phyloP scores from a whole-genome alignment of 2,888 invertebrate genomes.

The Yponomeuta cagnagella region DNA sequence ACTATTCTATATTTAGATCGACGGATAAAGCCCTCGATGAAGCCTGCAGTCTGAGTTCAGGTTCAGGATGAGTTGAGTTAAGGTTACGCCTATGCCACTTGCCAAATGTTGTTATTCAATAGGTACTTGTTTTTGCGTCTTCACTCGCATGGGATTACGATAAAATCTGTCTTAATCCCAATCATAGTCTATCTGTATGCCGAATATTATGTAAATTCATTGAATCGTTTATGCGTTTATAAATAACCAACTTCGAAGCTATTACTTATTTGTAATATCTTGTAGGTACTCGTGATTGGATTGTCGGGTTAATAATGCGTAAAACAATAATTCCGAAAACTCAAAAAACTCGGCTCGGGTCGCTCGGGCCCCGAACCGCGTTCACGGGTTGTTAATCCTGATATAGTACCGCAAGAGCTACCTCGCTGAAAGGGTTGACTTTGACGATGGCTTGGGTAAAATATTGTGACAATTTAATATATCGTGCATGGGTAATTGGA shows the following conservation, averaged over 20 bases:
- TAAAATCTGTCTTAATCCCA: too few relatives aligned
- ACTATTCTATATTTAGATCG: background rate
- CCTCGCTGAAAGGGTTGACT: constrained; percentile 62
- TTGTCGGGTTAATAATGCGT: constrained; percentile 72
- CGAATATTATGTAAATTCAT: too few relatives aligned
- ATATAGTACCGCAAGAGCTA: constrained; percentile 53
- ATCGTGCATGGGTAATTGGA: constrained; percentile 15
- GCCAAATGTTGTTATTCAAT: too few relatives aligned
- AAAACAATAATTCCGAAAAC: constrained; percentile 62
- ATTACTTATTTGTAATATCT: constrained; percentile 27
- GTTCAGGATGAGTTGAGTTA: too few relatives aligned
- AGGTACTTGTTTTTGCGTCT: too few relatives aligned
- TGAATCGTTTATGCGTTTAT: too few relatives aligned
- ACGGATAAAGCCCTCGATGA: too few relatives aligned
- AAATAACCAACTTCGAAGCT: too few relatives aligned
- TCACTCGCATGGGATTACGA: too few relatives aligned
- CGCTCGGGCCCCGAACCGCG: constrained; percentile 41
- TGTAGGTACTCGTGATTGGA: constrained; percentile 61
- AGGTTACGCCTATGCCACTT: too few relatives aligned
- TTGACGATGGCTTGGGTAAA: constrained; percentile 41
- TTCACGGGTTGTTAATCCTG: constrained; percentile 72
- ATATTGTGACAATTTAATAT: constrained; percentile 58
- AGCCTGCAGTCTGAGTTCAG: too few relatives aligned
- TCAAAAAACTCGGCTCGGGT: constrained; percentile 56
- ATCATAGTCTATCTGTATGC: too few relatives aligned